These are phyloP conservation scores for Tuberolachnus salignus DNA, from an alignment of 2,888 invertebrate species.

Conservation along the genomic window DNA sequence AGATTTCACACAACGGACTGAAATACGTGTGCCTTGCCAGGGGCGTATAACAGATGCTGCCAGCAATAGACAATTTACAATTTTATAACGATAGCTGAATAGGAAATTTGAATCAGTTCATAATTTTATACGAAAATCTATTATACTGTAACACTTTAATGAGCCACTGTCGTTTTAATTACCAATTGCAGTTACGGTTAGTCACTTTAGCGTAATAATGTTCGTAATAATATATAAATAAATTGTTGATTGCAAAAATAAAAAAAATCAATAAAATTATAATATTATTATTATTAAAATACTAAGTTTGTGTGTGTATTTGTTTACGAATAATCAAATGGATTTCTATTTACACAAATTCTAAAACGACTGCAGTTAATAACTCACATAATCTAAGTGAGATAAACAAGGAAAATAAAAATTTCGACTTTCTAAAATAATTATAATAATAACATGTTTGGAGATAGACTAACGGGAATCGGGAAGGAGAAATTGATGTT, in stretches of 20 bases:
- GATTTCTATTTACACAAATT: conserved; percentile 20
- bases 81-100: not conserved
- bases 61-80: not conserved
- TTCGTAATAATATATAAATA: not conserved
- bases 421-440: conserved; percentile 53
- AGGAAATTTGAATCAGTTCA: not conserved
- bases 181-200: too few species aligned
- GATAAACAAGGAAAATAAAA: conserved; percentile 41
- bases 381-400: conserved; percentile 30
- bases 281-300: conserved; percentile 20
- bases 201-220: conserved; percentile 20
- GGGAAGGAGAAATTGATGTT: conserved; percentile 50
- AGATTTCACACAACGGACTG: conserved; percentile 3
- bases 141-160: not conserved
- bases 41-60: conserved; percentile 24
- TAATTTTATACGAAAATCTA: not conserved
- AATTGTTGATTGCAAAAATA: conserved; percentile 1
- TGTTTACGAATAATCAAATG: not conserved
- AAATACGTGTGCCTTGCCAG: not conserved
- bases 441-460: conserved; percentile 36
- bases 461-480: conserved; percentile 42
- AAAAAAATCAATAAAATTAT: conserved; percentile 10
- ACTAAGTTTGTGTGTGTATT: not conserved
- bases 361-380: not conserved
- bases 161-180: not conserved